Evolutionary conservation across 2,797 vertebrate species (phyloP).

Genomic region (Nannoperca obscura): DNA sequence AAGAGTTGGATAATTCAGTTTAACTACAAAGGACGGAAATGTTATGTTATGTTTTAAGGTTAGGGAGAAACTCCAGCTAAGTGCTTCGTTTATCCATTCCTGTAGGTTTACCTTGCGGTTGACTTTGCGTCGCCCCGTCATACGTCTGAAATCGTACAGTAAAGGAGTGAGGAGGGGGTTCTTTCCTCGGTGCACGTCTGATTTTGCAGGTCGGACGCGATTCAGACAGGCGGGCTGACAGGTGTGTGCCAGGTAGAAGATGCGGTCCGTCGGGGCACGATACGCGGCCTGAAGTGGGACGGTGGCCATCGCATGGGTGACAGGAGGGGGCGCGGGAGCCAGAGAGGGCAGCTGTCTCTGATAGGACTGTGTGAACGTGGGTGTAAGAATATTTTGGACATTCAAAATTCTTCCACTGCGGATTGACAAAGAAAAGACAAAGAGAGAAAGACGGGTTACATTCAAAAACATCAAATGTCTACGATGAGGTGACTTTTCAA

Average conservation of each 20-base stretch:
- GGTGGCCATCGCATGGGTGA: conserved; percentile 14
- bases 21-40: too few relatives aligned
- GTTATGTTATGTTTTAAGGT: neutral
- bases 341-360: conserved; percentile 49
- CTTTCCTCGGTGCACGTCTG: conserved; percentile 88
- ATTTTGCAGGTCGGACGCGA: conserved; percentile 84
- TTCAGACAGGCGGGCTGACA: conserved; percentile 92
- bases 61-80: neutral
- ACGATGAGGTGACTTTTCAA: neutral
- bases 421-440: conserved; percentile 26
- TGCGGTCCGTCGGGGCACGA: conserved; percentile 93
- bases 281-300: conserved; percentile 91
- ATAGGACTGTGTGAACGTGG: conserved; percentile 50
- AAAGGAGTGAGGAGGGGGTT: conserved; percentile 95
- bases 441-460: neutral
- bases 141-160: conserved; percentile 95
- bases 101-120: conserved; percentile 90
- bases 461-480: neutral
- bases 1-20: neutral
- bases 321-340: conserved; percentile 12
- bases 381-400: conserved; percentile 13
- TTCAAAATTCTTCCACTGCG: conserved; percentile 38
- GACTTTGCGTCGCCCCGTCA: conserved; percentile 93
- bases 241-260: conserved; percentile 92
- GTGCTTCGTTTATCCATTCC: neutral